These are phyloP conservation scores for Elysia crispata DNA, from an alignment of 2,888 invertebrate species.

Conservation along the genomic window DNA sequence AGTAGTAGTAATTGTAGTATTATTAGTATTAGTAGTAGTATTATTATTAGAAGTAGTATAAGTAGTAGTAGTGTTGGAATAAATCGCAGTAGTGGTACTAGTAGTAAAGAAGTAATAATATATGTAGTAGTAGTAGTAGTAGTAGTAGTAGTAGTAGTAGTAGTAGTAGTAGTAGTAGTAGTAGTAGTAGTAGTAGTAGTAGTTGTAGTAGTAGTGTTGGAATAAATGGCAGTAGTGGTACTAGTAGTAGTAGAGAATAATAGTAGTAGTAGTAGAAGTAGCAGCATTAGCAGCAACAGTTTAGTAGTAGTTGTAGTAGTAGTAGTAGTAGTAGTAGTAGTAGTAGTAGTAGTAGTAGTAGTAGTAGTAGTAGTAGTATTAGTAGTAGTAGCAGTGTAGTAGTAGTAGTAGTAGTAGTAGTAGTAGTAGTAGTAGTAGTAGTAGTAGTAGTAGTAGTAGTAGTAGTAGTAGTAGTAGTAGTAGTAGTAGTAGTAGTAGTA, in stretches of 20 bases:
- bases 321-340: constrained; percentile 43
- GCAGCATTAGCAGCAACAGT: too few relatives aligned
- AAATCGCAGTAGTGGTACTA: too few relatives aligned
- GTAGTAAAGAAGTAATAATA: neutral
- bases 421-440: constrained; percentile 2
- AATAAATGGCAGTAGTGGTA: too few relatives aligned
- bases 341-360: constrained; percentile 35
- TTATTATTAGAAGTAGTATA: too few relatives aligned
- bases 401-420: constrained; percentile 7
- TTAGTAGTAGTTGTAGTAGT: constrained; percentile 39
- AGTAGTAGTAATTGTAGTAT: too few relatives aligned
- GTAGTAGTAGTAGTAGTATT: constrained; percentile 32
- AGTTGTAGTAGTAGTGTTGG: constrained; percentile 20
- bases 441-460: constrained; percentile 14
- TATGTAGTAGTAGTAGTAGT: neutral
- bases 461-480: constrained; percentile 38
- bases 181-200: constrained; percentile 38
- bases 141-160: constrained; percentile 33
- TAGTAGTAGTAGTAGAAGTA: constrained; percentile 42
- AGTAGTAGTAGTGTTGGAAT: too few relatives aligned
- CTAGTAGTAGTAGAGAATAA: too few relatives aligned
- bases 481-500: constrained; percentile 43
- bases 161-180: constrained; percentile 36
- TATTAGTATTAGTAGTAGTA: too few relatives aligned
- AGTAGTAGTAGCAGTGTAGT: constrained; percentile 11